Conservation (phyloP, 1,140 invertebrate species). For the Orussus abietinus region DNA sequence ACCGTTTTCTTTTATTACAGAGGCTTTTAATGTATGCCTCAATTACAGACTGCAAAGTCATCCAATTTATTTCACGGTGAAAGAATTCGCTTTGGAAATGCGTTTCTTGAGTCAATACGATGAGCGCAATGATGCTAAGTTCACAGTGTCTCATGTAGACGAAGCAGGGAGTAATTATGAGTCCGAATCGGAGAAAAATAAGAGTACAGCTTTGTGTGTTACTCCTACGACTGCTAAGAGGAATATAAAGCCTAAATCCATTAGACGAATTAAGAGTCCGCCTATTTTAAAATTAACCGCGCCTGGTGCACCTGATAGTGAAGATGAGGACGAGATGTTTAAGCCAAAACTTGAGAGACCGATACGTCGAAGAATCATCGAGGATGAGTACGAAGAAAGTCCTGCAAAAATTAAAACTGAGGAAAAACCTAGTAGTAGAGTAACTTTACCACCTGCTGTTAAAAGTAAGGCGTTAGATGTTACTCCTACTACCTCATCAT, state of each 20-base stretch:
- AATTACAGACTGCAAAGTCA: slow-evolving; percentile 29
- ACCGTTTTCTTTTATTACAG: slow-evolving; percentile 12
- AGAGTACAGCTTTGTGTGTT: not conserved
- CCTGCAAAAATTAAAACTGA: too few species aligned
- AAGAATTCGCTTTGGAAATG: slow-evolving; percentile 13
- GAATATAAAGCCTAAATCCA: slow-evolving; percentile 2
- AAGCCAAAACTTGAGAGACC: not conserved
- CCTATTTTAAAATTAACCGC: slow-evolving; percentile 8
- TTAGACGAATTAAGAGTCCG: slow-evolving; percentile 10
- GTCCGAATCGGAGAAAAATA: not conserved
- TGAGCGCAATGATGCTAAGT: slow-evolving; percentile 4
- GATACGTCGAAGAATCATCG: slow-evolving; percentile 1
- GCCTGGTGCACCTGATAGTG: not conserved
- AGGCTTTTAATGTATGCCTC: slow-evolving; percentile 24
- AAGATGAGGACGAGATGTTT: not conserved
- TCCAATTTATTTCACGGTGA: slow-evolving; percentile 26
- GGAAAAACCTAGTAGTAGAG: too few species aligned
- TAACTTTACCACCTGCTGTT: too few species aligned
- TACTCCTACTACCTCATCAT: too few species aligned
- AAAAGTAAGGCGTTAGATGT: too few species aligned
- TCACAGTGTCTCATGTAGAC: slow-evolving; percentile 5
- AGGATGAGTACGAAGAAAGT: slow-evolving; percentile 4
- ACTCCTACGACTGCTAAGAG: not conserved
- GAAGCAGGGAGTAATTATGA: not conserved
- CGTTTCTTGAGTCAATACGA: slow-evolving; percentile 2